phyloP scores from a whole-genome alignment of 2,888 invertebrate species.

The Cheilosia variabilis region DNA sequence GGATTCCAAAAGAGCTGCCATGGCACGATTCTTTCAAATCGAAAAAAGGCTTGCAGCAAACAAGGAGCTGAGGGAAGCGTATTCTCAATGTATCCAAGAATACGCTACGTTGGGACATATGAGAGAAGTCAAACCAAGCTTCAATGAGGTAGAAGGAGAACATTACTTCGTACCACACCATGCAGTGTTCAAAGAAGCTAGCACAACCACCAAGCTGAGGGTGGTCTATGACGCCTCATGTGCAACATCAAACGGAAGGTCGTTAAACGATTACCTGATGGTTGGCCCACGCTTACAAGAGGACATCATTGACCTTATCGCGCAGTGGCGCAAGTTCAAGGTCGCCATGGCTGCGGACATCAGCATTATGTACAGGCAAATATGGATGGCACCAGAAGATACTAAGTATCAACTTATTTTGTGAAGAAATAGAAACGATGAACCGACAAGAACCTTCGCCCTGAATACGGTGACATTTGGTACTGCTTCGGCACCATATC shows the following conservation, averaged over 20 bases:
- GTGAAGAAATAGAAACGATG: conserved; percentile 34
- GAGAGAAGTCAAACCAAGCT: too few species aligned
- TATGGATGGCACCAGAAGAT: background rate
- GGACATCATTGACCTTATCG: background rate
- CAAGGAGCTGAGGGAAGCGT: too few species aligned
- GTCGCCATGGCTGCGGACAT: background rate
- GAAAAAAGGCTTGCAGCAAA: too few species aligned
- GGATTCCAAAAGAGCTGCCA: too few species aligned
- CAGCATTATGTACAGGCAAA: conserved; percentile 8
- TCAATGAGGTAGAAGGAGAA: too few species aligned
- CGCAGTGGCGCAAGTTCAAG: background rate
- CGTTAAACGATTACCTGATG: conserved; percentile 26
- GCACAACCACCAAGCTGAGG: background rate
- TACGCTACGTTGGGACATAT: too few species aligned
- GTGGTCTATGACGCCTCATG: background rate
- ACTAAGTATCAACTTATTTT: conserved; percentile 34
- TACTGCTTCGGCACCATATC: conserved; percentile 67
- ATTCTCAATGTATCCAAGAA: too few species aligned
- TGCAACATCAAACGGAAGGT: conserved; percentile 16
- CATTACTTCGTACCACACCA: too few species aligned
- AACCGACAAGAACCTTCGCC: conserved; percentile 50
- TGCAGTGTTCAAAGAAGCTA: background rate
- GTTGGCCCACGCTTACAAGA: conserved; percentile 18
- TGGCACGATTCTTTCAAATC: too few species aligned
- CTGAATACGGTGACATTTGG: conserved; percentile 74